Base-by-base conservation (phyloP, 2,113 vertebrate species). In the Rhynchomys soricoides region DNA sequence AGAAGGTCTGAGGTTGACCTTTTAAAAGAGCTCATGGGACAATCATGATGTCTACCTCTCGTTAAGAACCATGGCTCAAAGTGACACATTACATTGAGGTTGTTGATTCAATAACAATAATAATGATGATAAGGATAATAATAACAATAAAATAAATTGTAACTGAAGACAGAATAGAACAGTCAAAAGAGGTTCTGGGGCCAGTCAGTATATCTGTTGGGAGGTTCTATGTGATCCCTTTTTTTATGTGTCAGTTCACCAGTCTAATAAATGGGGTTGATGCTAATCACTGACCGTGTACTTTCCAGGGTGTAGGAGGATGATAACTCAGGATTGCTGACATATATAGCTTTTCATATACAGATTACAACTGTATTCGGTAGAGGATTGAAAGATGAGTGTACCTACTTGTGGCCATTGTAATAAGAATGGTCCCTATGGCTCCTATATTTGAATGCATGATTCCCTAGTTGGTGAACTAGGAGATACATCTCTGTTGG, bases 111-210 rank as follows among this genome's bases (percentile, higher is more conserved):
- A 50, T 16, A 82, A 83, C 92, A 71, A 81, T 78, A 82, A 12
- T 59, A 21, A 26, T 19, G 12, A 31, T 50, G 29, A 22, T 40
- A 73, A 73, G 7, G 7, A 55, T 16, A 82, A 86, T 95, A 71
- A 89, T 89, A 86, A 12, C 21, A n/a, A 26, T 26, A 94, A 55
- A 62, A 26, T 26, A 94, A 55, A 62, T 74, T 22, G 40, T 92
- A 85, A 85, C 2, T 29, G 40, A 95, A 66, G 93, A 85, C 7
- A 19, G 4, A 3, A 96, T 71, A 93, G 29, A 94, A 71, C 15
- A 85, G 77, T 91, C 93, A 24, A 21, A 34, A 92, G 62, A 43
- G 48, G 74, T 79, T 95, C 85, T 96, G 50, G 48, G 7, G 9
- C 21, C n/a, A 24, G 5, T 43, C 59, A 52, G 57, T 6, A 43